Evolutionary conservation across 2,797 vertebrate genomes (phyloP), one percentile per base, ranked within the genome.

Genomic region (Emydoidea blandingii): DNA sequence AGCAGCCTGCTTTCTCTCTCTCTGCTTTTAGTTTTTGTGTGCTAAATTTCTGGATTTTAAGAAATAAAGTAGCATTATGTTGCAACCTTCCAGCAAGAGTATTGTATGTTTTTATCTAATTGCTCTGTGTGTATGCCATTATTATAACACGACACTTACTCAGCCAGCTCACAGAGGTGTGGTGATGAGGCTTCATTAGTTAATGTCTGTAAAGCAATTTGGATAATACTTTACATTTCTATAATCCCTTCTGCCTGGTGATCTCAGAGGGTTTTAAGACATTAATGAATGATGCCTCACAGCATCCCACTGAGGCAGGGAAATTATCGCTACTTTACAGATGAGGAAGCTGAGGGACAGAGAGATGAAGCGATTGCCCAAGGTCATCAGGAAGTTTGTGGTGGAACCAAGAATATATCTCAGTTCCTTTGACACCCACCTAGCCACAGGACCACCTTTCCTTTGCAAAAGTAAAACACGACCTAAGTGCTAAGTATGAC

Each of bases 151-250:
- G 44, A 18, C 47, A 47, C 11, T 52, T 68, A 16, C 18, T 47
- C 62, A 37, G 65, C 68, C 79, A 16, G 14, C 34, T 41, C 0
- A 0, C 85, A 78, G 23, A 0, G 4, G 12, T 12, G 74, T 41
- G 10, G 8, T 29, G 41, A 23, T 29, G 72, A 44, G 53, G 10
- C 37, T 49, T 37, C 37, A 5, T 6, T 56, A 44, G 41, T 21
- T 56, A 65, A 47, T 49, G 25, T 23, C 41, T 2, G 47, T 2
- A 52, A 52, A 79, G 83, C 59, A 65, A 21, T 65, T 14, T 19
- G 53, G 47, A 2, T 72, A 49, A 62, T 34, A 41, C 59, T 5
- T 29, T 29, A 53, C 72, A 12, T 79, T 49, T 85, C 81, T 57
- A 37, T 49, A 29, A 5, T 8, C 52, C 41, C 54, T 65, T 52